Conservation (phyloP, 37 sponge, comb jelly and placozoan species). For the Geodia barretti region DNA sequence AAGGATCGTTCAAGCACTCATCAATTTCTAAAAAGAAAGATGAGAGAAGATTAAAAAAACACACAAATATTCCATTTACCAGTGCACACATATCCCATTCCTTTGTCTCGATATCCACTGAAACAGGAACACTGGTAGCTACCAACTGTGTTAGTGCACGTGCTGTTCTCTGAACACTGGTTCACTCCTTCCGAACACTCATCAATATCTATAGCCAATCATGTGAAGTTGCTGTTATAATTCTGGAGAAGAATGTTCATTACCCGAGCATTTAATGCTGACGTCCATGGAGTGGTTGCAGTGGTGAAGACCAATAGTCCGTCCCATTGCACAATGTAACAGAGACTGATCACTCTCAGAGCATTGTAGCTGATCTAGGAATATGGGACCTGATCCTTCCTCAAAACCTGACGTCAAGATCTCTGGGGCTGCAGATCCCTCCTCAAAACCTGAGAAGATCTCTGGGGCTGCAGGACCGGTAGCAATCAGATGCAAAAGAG, state of each 20-base stretch:
- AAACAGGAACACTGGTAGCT: neutral
- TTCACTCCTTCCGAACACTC: slow-evolving; percentile 23
- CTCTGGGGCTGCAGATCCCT: neutral
- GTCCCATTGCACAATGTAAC: neutral
- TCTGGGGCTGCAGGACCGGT: no score
- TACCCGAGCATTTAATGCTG: neutral
- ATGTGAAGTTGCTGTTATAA: neutral
- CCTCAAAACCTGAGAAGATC: neutral
- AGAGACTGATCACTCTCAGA: neutral
- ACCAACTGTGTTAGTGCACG: neutral
- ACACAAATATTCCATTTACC: no score
- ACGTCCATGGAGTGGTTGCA: neutral
- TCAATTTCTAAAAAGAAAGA: no score
- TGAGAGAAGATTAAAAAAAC: no score
- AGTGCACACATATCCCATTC: neutral
- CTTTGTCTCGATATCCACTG: neutral
- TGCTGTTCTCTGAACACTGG: neutral
- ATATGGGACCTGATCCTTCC: neutral
- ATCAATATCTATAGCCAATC: neutral
- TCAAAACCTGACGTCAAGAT: neutral
- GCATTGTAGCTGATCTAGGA: neutral
- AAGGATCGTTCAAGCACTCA: no score
- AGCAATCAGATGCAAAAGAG: no score
- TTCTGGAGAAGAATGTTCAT: neutral
- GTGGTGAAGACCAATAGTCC: neutral